Conservation (phyloP, 2,888 invertebrate genomes). For the Tigriopus californicus region DNA sequence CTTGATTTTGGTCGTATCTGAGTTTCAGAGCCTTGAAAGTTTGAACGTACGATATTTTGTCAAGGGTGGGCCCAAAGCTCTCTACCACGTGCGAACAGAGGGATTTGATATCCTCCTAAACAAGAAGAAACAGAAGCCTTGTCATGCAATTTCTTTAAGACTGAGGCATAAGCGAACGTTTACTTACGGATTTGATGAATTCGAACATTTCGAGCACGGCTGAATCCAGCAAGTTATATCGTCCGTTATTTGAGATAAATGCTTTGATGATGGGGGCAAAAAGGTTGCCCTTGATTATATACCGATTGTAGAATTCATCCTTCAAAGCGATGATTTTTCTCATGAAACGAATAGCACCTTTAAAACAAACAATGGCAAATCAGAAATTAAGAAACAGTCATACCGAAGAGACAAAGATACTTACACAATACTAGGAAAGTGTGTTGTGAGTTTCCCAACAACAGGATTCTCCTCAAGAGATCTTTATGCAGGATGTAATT, state of each 20-base stretch:
- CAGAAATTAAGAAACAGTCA: background rate
- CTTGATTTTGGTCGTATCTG: constrained; percentile 78
- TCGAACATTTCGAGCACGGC: constrained; percentile 98
- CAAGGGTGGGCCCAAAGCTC: constrained; percentile 81
- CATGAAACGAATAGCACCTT: constrained; percentile 83
- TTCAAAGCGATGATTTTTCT: constrained; percentile 90
- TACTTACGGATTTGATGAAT: constrained; percentile 64
- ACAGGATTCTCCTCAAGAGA: constrained; percentile 77
- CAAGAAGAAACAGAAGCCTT: too few relatives aligned
- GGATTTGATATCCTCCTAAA: constrained; percentile 64
- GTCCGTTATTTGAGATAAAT: constrained; percentile 84
- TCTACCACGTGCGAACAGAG: constrained; percentile 85
- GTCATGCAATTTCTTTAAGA: background rate
- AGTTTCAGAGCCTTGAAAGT: constrained; percentile 83
- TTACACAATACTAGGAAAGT: constrained; percentile 81
- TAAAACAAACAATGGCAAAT: constrained; percentile 19
- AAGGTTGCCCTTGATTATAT: constrained; percentile 81
- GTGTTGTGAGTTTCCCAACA: constrained; percentile 89
- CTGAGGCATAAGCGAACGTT: background rate
- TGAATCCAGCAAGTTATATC: constrained; percentile 96
- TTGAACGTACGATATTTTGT: constrained; percentile 90
- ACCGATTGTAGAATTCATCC: constrained; percentile 56
- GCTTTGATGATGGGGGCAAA: constrained; percentile 92
- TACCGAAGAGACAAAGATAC: constrained; percentile 23
- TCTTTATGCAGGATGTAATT: constrained; percentile 94